phyloP scores from a whole-genome alignment of 2,888 invertebrate genomes.

The Drosophila paucipuncta region DNA sequence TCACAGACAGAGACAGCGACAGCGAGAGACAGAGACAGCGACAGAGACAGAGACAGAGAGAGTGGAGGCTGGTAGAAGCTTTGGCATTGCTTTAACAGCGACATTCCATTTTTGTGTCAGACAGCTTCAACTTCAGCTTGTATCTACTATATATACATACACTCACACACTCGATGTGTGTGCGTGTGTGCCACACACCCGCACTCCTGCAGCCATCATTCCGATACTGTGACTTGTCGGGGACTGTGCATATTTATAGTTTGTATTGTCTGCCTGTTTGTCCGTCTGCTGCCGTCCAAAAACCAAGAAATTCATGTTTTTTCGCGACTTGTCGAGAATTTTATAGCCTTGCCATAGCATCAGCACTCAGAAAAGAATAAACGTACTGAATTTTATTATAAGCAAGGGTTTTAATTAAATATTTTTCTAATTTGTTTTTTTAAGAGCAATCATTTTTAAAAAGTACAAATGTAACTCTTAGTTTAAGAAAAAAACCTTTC shows the following conservation, averaged over 20 bases:
- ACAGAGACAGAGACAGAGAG: neutral
- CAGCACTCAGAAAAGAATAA: neutral
- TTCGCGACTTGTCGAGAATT: slow-evolving; percentile 18
- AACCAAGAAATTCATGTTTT: slow-evolving; percentile 12
- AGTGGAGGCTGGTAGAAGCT: slow-evolving; percentile 9
- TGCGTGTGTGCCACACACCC: neutral
- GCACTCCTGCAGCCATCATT: slow-evolving; percentile 3
- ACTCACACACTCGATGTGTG: neutral
- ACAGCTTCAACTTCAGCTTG: slow-evolving; percentile 39
- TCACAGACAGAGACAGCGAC: slow-evolving; percentile 55
- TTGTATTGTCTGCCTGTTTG: slow-evolving; percentile 58
- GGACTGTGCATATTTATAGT: slow-evolving; percentile 71
- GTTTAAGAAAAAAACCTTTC: neutral
- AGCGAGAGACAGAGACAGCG: slow-evolving; percentile 25
- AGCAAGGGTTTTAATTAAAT: too few species aligned
- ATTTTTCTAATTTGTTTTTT: neutral
- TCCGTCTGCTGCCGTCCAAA: slow-evolving; percentile 16
- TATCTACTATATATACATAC: slow-evolving; percentile 5
- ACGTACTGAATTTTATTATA: neutral
- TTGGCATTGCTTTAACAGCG: slow-evolving; percentile 40
- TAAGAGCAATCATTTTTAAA: neutral
- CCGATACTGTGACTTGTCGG: slow-evolving; percentile 47
- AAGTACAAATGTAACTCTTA: neutral
- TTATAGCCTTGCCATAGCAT: slow-evolving; percentile 19
- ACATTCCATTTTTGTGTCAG: slow-evolving; percentile 62